Base-by-base conservation (phyloP, 2,113 vertebrate species). In the Mus spicilegus region DNA sequence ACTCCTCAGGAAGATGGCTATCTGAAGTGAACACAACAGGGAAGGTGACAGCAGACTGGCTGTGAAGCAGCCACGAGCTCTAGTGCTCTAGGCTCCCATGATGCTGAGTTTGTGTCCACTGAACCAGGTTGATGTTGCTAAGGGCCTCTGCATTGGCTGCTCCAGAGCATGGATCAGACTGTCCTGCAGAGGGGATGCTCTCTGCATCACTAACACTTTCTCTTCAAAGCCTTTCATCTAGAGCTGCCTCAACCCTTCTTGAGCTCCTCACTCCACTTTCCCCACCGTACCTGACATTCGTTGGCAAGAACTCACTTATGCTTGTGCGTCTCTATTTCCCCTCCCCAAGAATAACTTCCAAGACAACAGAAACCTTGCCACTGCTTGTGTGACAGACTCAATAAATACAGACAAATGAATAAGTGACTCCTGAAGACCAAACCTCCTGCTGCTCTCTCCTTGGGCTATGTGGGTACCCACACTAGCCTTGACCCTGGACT, bases 71-170 rank as follows among this genome's bases (percentile, higher is more conserved):
- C 69, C 92, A 67, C 9, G 30, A 89, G 70, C 14, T 42, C 42
- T 39, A 20, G 51, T 28, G 73, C 58, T n/a, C 7, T 5, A 84
- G 51, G 42, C 39, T 61, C 22, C 51, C n/a, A 33, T 3, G 58
- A 95, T 67, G 46, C 69, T 61, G 58, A 56, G 6, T 61, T 42
- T 56, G 78, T 16, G 39, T 14, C 89, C 49, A 24, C 0, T 39
- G 12, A 72, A 30, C 33, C 91, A 19, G 51, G 7, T 39, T 13
- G 33, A 14, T n/a, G 10, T n/a, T 39, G 20, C 14, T 1, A 0
- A 0, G 67, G 70, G 39, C 9, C 46, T 61, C 33, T 39, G 61
- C 7, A 3, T 8, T 77, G 61, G 39, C 2, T 33, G 8, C 1
- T 16, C 11, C 33, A 3, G 39, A 46, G 33, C 58, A 26, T 0